These are phyloP conservation scores for Aleiodes alternator DNA, from an alignment of 2,888 invertebrate genomes.

Conservation along the genomic window DNA sequence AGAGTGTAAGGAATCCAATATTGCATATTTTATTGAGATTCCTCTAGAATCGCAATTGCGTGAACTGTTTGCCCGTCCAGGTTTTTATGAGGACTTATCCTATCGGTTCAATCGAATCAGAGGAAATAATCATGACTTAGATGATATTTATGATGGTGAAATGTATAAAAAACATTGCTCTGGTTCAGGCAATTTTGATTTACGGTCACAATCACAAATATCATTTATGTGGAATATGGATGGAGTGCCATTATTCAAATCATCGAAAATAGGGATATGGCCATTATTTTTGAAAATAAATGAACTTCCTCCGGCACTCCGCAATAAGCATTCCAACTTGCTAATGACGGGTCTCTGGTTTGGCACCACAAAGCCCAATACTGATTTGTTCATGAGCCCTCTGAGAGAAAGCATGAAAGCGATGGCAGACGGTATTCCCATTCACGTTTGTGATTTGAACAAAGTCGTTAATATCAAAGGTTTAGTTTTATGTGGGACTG, in stretches of 20 bases:
- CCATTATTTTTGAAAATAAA: conserved; percentile 42
- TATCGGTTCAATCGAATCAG: neutral
- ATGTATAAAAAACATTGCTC: neutral
- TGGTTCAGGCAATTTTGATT: neutral
- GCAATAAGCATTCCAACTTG: conserved; percentile 38
- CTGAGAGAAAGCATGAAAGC: conserved; percentile 32
- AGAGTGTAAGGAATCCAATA: no score
- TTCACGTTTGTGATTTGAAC: neutral
- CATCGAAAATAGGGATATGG: conserved; percentile 33
- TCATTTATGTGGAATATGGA: conserved; percentile 43
- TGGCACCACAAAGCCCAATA: conserved; percentile 35
- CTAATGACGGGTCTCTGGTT: conserved; percentile 46
- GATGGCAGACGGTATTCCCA: no score
- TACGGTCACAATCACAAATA: no score
- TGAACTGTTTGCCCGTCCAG: no score
- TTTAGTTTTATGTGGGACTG: conserved; percentile 32
- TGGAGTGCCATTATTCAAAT: conserved; percentile 34
- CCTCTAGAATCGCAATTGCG: no score
- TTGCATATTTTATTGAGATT: no score
- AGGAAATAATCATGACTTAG: neutral
- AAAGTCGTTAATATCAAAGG: conserved; percentile 36
- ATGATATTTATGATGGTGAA: conserved; percentile 27
- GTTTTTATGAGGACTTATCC: no score
- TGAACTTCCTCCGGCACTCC: conserved; percentile 40
- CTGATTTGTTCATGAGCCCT: conserved; percentile 38